Base-by-base conservation (phyloP, 2,113 vertebrate species). In the Epinephelus fuscoguttatus region DNA sequence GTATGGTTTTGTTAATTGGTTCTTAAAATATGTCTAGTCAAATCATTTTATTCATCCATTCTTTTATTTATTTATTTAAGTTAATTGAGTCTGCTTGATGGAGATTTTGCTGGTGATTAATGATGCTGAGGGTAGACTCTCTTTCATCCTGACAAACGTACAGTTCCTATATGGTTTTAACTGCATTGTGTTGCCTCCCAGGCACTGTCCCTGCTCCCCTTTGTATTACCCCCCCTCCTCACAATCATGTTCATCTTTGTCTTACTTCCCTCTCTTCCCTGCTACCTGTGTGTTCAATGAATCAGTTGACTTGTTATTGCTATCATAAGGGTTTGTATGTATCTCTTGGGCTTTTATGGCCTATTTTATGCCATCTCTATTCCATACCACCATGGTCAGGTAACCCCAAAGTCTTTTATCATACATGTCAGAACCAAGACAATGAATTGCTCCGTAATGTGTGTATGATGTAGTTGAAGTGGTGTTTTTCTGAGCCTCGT, bases 281-380 rank as follows among this genome's bases (percentile, higher is more conserved):
- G 4, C 74, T 69, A 17, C 74, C 15, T 19, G 30, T 82, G 72
- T 81, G 82, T 60, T 88, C 87, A 84, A 12, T 82, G 79, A 90
- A 73, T 92, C 88, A 77, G 42, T 76, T 61, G 57, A 81, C 84
- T 80, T 75, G 75, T 86, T 93, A 75, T 84, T 83, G 69, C 78
- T 18, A 69, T 90, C 78, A 78, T 78, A 15, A 53, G 75, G 57
- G 47, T 74, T 84, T 75, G 70, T 60, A 7, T 12, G 25, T n/a
- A 14, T 84, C 87, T 90, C 77, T 83, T 62, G 89, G 92, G 88
- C 84, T 64, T 91, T 90, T 86, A 80, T 88, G 76, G 74, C 87
- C 85, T 81, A 81, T 89, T 91, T 90, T 84, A 80, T 69, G 27
- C 52, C 27, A n/a, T 88, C 82, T 78, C 62, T 61, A 25, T 81